Evolutionary conservation across 2,888 invertebrate species (phyloP).

Genomic region (Caenorhabditis sp.): DNA sequence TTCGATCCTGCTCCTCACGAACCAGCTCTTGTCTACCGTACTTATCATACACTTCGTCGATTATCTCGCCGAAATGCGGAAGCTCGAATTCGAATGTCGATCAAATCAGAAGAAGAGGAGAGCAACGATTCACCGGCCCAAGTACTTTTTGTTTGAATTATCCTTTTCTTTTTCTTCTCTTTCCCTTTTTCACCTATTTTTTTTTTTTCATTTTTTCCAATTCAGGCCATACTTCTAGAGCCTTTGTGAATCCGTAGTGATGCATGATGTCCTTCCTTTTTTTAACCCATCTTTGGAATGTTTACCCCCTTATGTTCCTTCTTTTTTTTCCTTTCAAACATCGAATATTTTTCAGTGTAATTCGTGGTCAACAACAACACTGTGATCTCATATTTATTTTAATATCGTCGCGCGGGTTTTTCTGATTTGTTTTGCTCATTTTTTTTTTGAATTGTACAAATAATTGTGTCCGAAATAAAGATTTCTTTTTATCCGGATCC

Average conservation of each 20-base stretch:
- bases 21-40: slow-evolving; percentile 44
- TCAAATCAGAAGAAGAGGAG: slow-evolving; percentile 47
- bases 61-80: slow-evolving; percentile 34
- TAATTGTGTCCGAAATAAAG: too few species aligned
- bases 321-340: background rate
- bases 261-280: background rate
- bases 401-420: background rate
- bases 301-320: background rate
- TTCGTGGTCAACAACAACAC: slow-evolving; percentile 41
- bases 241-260: background rate
- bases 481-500: too few species aligned
- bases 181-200: slow-evolving; percentile 6
- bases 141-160: slow-evolving; percentile 47
- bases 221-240: background rate
- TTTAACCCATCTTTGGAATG: background rate
- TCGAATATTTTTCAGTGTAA: slow-evolving; percentile 26
- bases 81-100: slow-evolving; percentile 42
- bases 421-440: background rate
- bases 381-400: slow-evolving; percentile 12
- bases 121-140: slow-evolving; percentile 48
- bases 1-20: slow-evolving; percentile 57
- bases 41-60: slow-evolving; percentile 42
- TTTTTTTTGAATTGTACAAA: too few species aligned
- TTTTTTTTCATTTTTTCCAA: background rate
- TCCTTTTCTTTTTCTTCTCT: slow-evolving; percentile 15